These are phyloP conservation scores for Lateolabrax maculatus DNA, from an alignment of 2,797 vertebrate genomes.

Conservation along the genomic window DNA sequence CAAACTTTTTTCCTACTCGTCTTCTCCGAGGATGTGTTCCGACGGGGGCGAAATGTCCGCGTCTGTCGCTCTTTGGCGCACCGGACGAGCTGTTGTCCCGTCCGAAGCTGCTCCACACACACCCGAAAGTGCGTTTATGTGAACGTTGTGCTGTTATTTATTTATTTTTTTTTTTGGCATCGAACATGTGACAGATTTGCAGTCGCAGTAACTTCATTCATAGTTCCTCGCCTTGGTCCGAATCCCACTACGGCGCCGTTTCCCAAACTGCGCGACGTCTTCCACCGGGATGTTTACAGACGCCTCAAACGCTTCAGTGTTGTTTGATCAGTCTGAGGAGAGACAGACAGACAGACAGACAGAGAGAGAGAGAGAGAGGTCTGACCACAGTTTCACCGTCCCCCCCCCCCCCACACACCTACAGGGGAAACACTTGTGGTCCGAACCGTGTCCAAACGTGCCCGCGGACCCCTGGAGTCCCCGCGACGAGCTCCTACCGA, in stretches of 20 bases:
- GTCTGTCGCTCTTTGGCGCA: slow-evolving; percentile 50
- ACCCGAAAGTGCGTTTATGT: too few species aligned
- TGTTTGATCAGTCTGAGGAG: background rate
- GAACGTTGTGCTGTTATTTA: background rate
- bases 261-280: slow-evolving; percentile 16
- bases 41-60: too few species aligned
- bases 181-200: background rate
- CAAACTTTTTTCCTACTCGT: slow-evolving; percentile 42
- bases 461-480: background rate
- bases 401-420: slow-evolving; percentile 16
- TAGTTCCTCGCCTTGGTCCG: background rate
- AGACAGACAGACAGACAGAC: too few species aligned
- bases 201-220: slow-evolving; percentile 52
- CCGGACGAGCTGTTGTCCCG: background rate
- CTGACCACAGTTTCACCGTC: background rate
- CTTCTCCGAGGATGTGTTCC: background rate
- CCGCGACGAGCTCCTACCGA: background rate
- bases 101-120: background rate
- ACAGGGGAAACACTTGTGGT: slow-evolving; percentile 21
- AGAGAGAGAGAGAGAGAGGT: background rate
- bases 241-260: slow-evolving; percentile 6
- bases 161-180: background rate
- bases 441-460: slow-evolving; percentile 3
- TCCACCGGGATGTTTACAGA: slow-evolving; percentile 14
- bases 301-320: too few species aligned